Percentiles rank a stretch among this genome's conserved stretches.
These are phyloP conservation scores for Drosophila vallismaia DNA, from an alignment of 2,888 invertebrate species.

Conservation along the genomic window DNA sequence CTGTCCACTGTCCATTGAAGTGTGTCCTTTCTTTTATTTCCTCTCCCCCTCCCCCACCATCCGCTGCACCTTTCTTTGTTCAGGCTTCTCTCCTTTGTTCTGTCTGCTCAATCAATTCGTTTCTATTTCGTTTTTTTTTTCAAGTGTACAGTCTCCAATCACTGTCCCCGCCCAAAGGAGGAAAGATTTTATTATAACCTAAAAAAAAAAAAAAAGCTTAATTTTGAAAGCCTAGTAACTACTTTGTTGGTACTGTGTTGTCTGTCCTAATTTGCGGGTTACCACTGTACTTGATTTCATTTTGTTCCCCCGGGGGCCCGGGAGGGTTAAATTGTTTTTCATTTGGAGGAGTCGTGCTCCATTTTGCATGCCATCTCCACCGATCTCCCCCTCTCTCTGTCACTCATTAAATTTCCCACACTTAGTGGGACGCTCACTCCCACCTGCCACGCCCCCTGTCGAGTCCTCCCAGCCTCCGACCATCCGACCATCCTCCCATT, in stretches of 20 bases:
- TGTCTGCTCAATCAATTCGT: constrained; percentile 62
- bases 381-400: background rate
- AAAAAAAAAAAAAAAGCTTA: no score
- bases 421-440: constrained; percentile 48
- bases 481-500: background rate
- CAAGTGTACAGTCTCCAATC: constrained; percentile 31
- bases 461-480: constrained; percentile 30
- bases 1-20: constrained; percentile 5
- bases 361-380: constrained; percentile 24
- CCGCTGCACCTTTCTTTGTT: constrained; percentile 24
- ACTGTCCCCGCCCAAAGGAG: constrained; percentile 15
- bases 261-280: background rate
- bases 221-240: background rate
- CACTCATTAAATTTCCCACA: constrained; percentile 77
- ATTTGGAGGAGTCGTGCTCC: constrained; percentile 37
- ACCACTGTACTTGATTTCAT: constrained; percentile 23
- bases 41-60: background rate
- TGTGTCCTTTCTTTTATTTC: constrained; percentile 24
- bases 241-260: background rate
- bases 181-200: no score
- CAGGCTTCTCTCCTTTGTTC: constrained; percentile 9
- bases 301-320: background rate
- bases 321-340: constrained; percentile 25
- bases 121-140: constrained; percentile 58
- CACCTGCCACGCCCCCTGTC: constrained; percentile 14